phyloP scores from a whole-genome alignment of 2,113 vertebrate genomes.

The Budorcas taxicolor region DNA sequence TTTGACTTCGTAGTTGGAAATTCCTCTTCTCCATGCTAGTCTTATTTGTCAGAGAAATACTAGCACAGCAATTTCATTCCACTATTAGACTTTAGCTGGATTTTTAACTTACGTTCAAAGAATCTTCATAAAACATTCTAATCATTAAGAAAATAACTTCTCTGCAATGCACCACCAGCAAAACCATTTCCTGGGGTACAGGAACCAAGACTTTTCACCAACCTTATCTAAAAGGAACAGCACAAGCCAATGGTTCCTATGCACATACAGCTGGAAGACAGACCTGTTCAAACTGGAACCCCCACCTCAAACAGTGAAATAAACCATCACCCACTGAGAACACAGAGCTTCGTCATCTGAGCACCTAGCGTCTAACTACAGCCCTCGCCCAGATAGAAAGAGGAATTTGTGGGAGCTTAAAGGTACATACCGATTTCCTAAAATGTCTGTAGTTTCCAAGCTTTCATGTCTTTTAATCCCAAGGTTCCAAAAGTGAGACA shows the following conservation, averaged over 20 bases:
- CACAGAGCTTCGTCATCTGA: not conserved
- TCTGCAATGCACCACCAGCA: not conserved
- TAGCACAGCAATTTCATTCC: not conserved
- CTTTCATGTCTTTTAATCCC: constrained; percentile 47
- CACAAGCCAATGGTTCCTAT: not conserved
- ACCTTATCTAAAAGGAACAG: not conserved
- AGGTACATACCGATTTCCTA: constrained; percentile 66
- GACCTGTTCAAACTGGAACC: not conserved
- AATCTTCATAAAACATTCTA: not conserved
- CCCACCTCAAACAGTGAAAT: accelerated
- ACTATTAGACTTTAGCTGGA: not conserved
- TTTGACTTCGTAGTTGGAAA: not conserved
- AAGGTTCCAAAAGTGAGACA: not conserved
- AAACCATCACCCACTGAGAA: not conserved
- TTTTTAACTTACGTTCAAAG: not conserved
- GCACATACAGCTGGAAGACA: not conserved
- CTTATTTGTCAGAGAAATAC: not conserved
- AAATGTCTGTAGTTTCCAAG: not conserved
- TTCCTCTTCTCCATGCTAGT: not conserved
- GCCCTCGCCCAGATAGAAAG: not conserved
- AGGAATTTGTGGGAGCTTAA: not conserved
- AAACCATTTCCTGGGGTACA: not conserved
- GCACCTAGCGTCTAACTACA: not conserved
- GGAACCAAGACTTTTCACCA: not conserved
- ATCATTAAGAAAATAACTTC: not conserved